Conservation (phyloP, 2,888 invertebrate genomes). For the Ophion obscuratus region DNA sequence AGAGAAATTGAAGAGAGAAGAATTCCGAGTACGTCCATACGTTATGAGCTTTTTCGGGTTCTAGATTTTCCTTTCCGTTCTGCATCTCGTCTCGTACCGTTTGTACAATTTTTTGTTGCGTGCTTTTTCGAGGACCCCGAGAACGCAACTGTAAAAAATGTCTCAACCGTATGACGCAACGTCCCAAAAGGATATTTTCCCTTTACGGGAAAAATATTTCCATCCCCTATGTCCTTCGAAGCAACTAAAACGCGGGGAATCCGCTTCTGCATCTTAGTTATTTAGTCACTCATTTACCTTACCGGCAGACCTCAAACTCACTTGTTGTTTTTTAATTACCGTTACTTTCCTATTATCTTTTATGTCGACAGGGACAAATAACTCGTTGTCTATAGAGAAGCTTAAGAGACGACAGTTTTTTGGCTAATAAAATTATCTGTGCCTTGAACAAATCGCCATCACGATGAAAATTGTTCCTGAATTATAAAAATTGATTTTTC, state of each 20-base stretch:
- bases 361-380: too few species aligned
- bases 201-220: constrained; percentile 19
- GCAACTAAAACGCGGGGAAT: neutral
- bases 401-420: neutral
- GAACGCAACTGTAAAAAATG: constrained; percentile 7
- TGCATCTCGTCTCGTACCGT: neutral
- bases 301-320: too few species aligned
- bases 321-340: too few species aligned
- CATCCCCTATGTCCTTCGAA: constrained; percentile 15
- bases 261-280: neutral
- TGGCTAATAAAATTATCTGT: neutral
- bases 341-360: too few species aligned
- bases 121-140: neutral
- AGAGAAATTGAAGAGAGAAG: constrained; percentile 45
- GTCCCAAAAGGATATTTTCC: constrained; percentile 21
- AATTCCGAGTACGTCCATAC: constrained; percentile 57
- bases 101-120: constrained; percentile 11
- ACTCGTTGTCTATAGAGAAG: too few species aligned
- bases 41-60: constrained; percentile 37
- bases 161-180: constrained; percentile 12
- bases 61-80: neutral
- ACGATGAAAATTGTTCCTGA: neutral
- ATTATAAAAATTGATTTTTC: neutral
- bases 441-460: neutral
- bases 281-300: too few species aligned